A percentile compares a stretch with the other conserved stretches of the same genome.
Conservation (phyloP, 2,888 invertebrate genomes). For the Nemotelus pantherinus region DNA sequence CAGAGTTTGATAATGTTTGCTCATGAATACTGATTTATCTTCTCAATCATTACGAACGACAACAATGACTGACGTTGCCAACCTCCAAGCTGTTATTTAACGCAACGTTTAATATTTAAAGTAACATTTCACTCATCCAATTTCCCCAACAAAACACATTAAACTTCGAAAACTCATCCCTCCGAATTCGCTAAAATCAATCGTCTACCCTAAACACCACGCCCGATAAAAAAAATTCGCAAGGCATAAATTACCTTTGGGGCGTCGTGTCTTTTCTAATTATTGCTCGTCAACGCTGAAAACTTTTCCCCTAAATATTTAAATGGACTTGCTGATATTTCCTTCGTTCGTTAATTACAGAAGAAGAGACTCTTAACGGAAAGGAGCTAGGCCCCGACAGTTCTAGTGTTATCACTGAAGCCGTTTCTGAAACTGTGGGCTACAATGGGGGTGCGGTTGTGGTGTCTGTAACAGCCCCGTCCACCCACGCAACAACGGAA, state of each 20-base stretch:
- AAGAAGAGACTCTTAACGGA: slow-evolving; percentile 12
- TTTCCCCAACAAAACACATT: neutral
- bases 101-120: neutral
- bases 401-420: neutral
- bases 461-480: neutral
- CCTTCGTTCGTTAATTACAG: slow-evolving; percentile 36
- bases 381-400: neutral
- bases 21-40: too few species aligned
- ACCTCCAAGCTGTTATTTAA: too few species aligned
- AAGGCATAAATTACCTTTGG: slow-evolving; percentile 13
- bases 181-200: too few species aligned
- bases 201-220: too few species aligned
- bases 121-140: neutral
- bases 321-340: slow-evolving; percentile 30
- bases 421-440: neutral
- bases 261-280: slow-evolving; percentile 22
- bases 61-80: too few species aligned
- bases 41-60: too few species aligned
- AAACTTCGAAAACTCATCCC: neutral
- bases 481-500: slow-evolving; percentile 5
- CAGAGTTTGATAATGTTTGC: too few species aligned
- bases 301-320: slow-evolving; percentile 23
- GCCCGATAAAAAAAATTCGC: too few species aligned
- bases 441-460: neutral
- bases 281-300: slow-evolving; percentile 10